Percentiles rank a stretch among this genome's conserved stretches.
Evolutionary conservation across 2,113 vertebrate species (phyloP).

Genomic region (Eira barbara): DNA sequence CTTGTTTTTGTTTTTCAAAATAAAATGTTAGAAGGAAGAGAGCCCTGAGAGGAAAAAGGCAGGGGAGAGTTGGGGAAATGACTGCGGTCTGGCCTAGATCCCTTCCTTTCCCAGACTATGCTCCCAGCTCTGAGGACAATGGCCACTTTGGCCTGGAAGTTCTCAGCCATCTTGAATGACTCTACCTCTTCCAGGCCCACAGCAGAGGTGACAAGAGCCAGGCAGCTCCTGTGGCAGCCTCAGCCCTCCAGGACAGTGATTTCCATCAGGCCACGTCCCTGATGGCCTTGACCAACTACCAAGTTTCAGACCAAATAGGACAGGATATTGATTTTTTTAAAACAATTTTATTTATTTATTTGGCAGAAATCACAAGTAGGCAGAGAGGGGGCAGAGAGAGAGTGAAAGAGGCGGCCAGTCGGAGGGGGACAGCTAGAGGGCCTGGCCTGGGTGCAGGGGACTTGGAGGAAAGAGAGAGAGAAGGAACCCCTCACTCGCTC

Average conservation of each 20-base stretch:
- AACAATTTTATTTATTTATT: too few relatives aligned
- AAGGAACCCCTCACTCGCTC: background rate
- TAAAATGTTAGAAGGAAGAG: background rate
- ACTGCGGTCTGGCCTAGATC: accelerated
- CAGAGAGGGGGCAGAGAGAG: too few relatives aligned
- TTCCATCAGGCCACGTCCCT: background rate
- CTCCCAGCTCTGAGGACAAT: background rate
- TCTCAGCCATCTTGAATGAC: background rate
- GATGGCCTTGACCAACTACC: background rate
- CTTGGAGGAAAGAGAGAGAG: background rate
- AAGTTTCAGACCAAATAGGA: slow-evolving; percentile 90
- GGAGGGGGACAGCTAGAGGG: background rate
- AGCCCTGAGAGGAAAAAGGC: background rate
- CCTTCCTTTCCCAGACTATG: background rate
- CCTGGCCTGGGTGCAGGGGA: background rate
- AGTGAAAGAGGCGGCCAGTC: background rate
- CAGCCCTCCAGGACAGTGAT: background rate
- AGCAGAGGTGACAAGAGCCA: background rate
- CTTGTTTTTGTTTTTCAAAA: background rate
- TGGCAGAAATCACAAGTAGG: too few relatives aligned
- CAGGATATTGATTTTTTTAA: slow-evolving; percentile 82
- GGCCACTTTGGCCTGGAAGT: background rate
- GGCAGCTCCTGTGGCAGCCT: background rate
- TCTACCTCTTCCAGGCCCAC: background rate
- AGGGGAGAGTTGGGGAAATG: background rate